Evolutionary conservation across 2,888 invertebrate species (phyloP).

Genomic region (Cheiracanthium punctorium): DNA sequence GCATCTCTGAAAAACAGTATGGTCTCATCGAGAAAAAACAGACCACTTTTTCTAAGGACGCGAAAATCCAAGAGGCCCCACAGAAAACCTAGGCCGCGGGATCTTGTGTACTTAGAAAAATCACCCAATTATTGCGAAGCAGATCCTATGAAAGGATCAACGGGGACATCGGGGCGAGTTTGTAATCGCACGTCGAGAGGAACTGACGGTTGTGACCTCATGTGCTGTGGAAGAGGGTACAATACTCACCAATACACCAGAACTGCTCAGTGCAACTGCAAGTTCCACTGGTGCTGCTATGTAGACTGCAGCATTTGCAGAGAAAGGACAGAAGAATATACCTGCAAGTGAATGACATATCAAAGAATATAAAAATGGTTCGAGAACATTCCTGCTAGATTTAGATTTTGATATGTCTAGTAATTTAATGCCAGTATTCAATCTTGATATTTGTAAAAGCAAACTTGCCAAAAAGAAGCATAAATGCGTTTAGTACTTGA

Average conservation of each 20-base stretch:
- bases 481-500: no score
- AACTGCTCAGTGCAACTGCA: slow-evolving; percentile 84
- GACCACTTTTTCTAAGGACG: slow-evolving; percentile 75
- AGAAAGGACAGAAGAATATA: slow-evolving; percentile 76
- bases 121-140: slow-evolving; percentile 94
- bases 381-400: background rate
- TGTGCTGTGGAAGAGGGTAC: slow-evolving; percentile 92
- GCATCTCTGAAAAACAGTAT: slow-evolving; percentile 70
- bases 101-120: slow-evolving; percentile 85
- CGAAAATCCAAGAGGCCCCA: slow-evolving; percentile 73
- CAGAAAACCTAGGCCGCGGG: slow-evolving; percentile 81
- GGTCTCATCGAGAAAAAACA: slow-evolving; percentile 72
- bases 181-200: slow-evolving; percentile 76
- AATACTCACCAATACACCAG: slow-evolving; percentile 86
- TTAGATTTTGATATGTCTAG: background rate
- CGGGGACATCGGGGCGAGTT: slow-evolving; percentile 79
- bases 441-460: background rate
- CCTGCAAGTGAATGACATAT: slow-evolving; percentile 75
- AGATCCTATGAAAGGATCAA: slow-evolving; percentile 83
- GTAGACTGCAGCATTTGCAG: slow-evolving; percentile 77
- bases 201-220: slow-evolving; percentile 88
- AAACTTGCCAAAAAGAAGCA: background rate
- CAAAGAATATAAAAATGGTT: background rate
- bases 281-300: slow-evolving; percentile 78
- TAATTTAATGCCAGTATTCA: slow-evolving; percentile 2